Conservation (phyloP, 2,888 invertebrate species). For the Pollenia angustigena region DNA sequence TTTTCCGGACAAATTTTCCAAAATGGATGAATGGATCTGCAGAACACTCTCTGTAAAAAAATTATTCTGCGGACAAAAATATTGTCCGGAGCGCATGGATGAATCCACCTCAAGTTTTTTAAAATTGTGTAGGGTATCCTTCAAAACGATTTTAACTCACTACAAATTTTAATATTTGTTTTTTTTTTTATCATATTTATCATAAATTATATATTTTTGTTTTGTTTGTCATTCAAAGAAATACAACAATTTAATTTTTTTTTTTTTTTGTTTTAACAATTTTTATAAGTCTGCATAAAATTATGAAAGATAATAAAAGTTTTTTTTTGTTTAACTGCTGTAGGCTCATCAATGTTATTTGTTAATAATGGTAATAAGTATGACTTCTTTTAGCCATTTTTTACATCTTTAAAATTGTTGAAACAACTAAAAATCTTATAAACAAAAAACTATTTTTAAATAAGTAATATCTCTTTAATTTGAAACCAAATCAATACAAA, state of each 20-base stretch:
- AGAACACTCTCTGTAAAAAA: too few relatives aligned
- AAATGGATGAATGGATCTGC: too few relatives aligned
- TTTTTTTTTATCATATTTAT: conserved; percentile 19
- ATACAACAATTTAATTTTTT: not conserved
- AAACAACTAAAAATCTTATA: not conserved
- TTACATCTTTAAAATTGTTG: conserved; percentile 15
- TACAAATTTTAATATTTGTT: not conserved
- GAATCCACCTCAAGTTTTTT: too few relatives aligned
- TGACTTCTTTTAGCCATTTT: conserved; percentile 8
- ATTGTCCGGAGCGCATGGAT: too few relatives aligned
- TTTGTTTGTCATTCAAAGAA: not conserved
- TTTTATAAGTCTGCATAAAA: conserved; percentile 1
- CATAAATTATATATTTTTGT: conserved; percentile 8
- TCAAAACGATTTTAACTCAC: not conserved
- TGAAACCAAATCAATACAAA: too few relatives aligned
- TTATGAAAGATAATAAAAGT: not conserved
- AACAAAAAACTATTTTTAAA: too few relatives aligned
- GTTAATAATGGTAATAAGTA: conserved; percentile 9
- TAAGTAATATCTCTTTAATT: too few relatives aligned
- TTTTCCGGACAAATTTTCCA: too few relatives aligned
- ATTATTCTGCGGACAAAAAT: too few relatives aligned
- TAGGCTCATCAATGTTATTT: conserved; percentile 38
- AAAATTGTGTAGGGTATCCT: not conserved
- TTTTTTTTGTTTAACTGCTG: not conserved
- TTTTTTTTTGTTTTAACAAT: conserved; percentile 1